Evolutionary conservation across 1,140 invertebrate genomes (phyloP), one percentile per base, ranked within the genome.

Genomic region (Dufourea novaeangliae): DNA sequence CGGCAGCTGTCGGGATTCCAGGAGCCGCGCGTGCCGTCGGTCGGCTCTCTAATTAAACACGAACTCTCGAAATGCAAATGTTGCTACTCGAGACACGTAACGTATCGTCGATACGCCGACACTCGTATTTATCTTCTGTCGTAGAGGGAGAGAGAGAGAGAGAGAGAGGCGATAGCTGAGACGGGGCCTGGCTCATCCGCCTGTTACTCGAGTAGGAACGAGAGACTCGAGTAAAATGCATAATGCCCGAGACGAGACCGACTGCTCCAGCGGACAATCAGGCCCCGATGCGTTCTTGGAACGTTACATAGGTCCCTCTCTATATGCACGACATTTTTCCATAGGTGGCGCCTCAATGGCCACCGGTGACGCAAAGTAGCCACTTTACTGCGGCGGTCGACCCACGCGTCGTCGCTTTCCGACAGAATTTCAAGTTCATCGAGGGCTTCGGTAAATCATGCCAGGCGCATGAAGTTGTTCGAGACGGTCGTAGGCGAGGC

Each of bases 361-460:
- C 54, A 22, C 27, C 39, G 50, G n/a, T 69, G 71, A 80, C 67
- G 54, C 57, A 81, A 84, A 84, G 82, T 84, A 83, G 81, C 80
- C 76, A 66, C 69, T 84, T 79, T 50, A 79, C 69, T 66, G 46
- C 20, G 39, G 44, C 39, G 32, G 3, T 11, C 14, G 81, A 67
- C 82, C 82, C 41, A 84, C 81, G 77, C 77, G 22, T 12, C 52
- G 52, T 76, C n/a, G n/a, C n/a, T n/a, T 84, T 84, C 71, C 64
- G 50, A 73, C 70, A 63, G 70, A 84, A 79, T 71, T 83, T 80
- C 77, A 83, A 84, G 82, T 84, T 83, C 77, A 66, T 61, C 67
- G 66, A 32, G 57, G 32, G n/a, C 20, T 46, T 41, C 67, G 69
- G 54, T 84, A 85, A 84, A 81, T 85, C 83, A 84, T 52, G 14